Percentiles rank a stretch among this genome's conserved stretches.
Evolutionary conservation across 2,888 invertebrate species (phyloP).

Genomic region (Scaptomyza tumidula): DNA sequence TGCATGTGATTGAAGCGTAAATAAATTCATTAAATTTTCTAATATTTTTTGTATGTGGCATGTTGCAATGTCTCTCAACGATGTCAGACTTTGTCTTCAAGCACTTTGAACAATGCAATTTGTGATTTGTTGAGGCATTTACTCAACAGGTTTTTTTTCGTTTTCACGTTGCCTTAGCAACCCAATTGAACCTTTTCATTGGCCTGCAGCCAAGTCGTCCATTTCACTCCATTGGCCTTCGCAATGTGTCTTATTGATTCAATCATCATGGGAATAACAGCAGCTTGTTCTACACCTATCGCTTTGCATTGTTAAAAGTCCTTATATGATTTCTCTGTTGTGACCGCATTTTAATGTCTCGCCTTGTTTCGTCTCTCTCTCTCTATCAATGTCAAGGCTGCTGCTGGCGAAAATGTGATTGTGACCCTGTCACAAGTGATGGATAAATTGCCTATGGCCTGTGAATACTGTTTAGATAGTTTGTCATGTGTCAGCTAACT

Average conservation of each 20-base stretch:
- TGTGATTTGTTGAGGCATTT: conserved; percentile 28
- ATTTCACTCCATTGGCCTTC: conserved; percentile 28
- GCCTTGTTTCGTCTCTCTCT: background rate
- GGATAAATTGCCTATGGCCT: conserved; percentile 48
- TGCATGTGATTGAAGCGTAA: conserved; percentile 69
- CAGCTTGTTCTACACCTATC: conserved; percentile 43
- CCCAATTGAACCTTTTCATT: conserved; percentile 44
- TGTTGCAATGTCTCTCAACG: background rate
- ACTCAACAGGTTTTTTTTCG: conserved; percentile 56
- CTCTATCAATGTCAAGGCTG: conserved; percentile 60
- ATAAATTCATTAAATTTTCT: conserved; percentile 53
- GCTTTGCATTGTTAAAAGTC: background rate
- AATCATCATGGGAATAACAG: conserved; percentile 65
- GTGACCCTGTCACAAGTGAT: conserved; percentile 40
- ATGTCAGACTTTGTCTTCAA: conserved; percentile 24
- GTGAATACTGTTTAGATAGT: conserved; percentile 30
- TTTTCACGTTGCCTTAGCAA: conserved; percentile 18
- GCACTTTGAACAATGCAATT: conserved; percentile 33
- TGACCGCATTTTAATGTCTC: conserved; percentile 10
- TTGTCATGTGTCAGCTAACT: conserved; percentile 37
- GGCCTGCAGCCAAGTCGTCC: conserved; percentile 57
- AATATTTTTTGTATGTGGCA: conserved; percentile 12
- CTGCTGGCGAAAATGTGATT: conserved; percentile 33
- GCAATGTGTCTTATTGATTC: conserved; percentile 68
- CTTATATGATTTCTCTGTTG: conserved; percentile 17